These are phyloP conservation scores for Galerucella nymphaeae DNA, from an alignment of 2,888 invertebrate species.

Conservation along the genomic window DNA sequence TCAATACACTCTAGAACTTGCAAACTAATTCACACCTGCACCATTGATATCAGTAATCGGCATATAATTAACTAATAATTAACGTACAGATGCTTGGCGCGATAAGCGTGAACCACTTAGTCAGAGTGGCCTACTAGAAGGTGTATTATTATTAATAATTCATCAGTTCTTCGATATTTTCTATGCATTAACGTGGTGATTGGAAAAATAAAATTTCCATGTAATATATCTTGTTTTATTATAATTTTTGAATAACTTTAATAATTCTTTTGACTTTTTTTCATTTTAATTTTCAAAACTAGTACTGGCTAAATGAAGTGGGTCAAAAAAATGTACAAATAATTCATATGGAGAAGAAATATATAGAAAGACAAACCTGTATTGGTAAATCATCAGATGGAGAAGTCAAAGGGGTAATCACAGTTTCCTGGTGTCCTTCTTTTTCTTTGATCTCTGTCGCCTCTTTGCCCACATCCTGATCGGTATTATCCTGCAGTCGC, in stretches of 20 bases:
- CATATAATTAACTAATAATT: slow-evolving; percentile 45
- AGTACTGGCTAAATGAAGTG: no score
- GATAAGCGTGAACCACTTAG: slow-evolving; percentile 39
- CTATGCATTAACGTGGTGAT: not conserved
- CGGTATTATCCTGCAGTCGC: slow-evolving; percentile 71
- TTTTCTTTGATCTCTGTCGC: slow-evolving; percentile 74
- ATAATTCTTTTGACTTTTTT: not conserved
- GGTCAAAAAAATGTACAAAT: no score
- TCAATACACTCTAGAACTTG: not conserved
- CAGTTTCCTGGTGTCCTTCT: slow-evolving; percentile 70
- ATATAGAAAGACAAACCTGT: slow-evolving; percentile 43
- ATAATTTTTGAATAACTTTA: no score
- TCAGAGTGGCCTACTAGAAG: slow-evolving; percentile 15
- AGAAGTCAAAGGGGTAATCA: slow-evolving; percentile 68
- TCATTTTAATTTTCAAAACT: no score
- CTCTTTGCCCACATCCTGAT: slow-evolving; percentile 71
- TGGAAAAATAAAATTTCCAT: no score
- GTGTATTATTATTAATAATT: slow-evolving; percentile 9
- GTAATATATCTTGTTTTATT: no score
- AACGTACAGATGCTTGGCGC: slow-evolving; percentile 43
- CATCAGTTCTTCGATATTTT: not conserved
- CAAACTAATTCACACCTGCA: slow-evolving; percentile 32
- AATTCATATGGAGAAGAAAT: not conserved
- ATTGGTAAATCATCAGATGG: slow-evolving; percentile 61
- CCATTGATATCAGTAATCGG: slow-evolving; percentile 18